Conservation (phyloP, 2,888 invertebrate species). For the Lacanobia wlatinum region DNA sequence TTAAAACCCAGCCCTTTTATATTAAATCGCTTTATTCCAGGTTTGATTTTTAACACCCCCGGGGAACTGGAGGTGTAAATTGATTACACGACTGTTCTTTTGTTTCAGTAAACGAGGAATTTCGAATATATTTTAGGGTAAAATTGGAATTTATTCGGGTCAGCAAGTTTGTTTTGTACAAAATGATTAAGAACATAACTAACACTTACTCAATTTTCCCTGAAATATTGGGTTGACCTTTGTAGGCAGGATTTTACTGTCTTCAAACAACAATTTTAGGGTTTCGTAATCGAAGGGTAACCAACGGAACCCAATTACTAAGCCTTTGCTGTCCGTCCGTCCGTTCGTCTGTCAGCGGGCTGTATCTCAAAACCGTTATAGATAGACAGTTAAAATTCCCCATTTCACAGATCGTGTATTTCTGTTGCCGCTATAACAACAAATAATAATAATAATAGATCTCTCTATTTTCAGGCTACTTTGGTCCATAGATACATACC, state of each 20-base stretch:
- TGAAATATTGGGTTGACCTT: constrained; percentile 18
- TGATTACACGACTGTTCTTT: constrained; percentile 50
- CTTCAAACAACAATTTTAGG: neutral
- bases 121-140: constrained; percentile 32
- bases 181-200: constrained; percentile 39
- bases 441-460: too few species aligned
- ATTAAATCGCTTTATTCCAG: constrained; percentile 48
- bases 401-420: too few species aligned
- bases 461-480: too few species aligned
- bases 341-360: too few species aligned
- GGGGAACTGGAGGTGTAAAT: constrained; percentile 38
- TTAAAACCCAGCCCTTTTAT: constrained; percentile 50
- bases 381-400: too few species aligned
- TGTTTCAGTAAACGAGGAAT: constrained; percentile 37
- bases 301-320: too few species aligned
- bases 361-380: too few species aligned
- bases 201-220: neutral
- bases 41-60: constrained; percentile 53
- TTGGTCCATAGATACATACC: too few species aligned
- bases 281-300: too few species aligned
- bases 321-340: too few species aligned
- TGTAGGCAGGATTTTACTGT: neutral
- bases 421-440: too few species aligned
- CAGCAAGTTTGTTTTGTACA: constrained; percentile 28
- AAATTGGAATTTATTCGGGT: constrained; percentile 41